A percentile compares a stretch with the other conserved stretches of the same genome.
Evolutionary conservation across 2,888 invertebrate genomes (phyloP).

Genomic region (Acheta domesticus): DNA sequence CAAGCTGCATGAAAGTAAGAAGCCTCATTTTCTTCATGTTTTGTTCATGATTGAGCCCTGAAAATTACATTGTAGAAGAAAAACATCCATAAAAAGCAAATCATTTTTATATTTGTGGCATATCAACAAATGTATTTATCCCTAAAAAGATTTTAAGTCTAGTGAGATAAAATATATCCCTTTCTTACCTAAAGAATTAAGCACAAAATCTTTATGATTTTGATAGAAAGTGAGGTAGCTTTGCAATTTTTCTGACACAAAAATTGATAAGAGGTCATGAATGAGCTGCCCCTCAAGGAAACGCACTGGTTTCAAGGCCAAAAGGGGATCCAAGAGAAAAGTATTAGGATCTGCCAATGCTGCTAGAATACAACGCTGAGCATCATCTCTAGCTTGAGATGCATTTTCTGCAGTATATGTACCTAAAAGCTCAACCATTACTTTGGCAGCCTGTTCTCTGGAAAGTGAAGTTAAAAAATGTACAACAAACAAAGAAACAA

Average conservation of each 20-base stretch:
- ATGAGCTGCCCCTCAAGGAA: constrained; percentile 93
- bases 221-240: constrained; percentile 90
- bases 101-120: not conserved
- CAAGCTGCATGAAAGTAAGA: constrained; percentile 95
- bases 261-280: constrained; percentile 89
- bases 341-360: constrained; percentile 93
- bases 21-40: constrained; percentile 96
- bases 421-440: constrained; percentile 93
- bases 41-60: constrained; percentile 85
- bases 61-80: constrained; percentile 39
- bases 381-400: constrained; percentile 93
- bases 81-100: not conserved
- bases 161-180: constrained; percentile 12
- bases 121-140: too few species aligned
- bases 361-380: constrained; percentile 91
- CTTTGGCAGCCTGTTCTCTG: constrained; percentile 88
- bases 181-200: constrained; percentile 48
- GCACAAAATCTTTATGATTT: constrained; percentile 87
- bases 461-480: constrained; percentile 41
- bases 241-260: constrained; percentile 90
- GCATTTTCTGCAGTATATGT: constrained; percentile 98
- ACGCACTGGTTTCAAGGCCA: constrained; percentile 89
- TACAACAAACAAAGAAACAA: not conserved
- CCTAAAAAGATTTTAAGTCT: not conserved
- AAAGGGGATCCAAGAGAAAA: constrained; percentile 89